Percentiles rank a stretch among this genome's conserved stretches.
These are phyloP conservation scores for Pseudomugil gertrudae DNA, from an alignment of 2,797 vertebrate species.

Conservation along the genomic window DNA sequence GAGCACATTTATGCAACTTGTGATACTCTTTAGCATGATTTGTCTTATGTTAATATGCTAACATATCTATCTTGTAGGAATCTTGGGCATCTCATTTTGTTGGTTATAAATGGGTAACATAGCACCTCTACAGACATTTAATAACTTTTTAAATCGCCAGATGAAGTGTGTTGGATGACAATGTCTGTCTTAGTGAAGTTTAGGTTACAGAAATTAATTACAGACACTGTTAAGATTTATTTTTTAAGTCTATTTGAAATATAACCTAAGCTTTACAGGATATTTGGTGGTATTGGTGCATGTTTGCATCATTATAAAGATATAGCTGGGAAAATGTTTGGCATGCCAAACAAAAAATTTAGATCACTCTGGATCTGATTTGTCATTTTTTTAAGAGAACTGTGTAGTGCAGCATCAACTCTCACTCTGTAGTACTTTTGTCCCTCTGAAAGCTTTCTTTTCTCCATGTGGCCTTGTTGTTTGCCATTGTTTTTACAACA, in stretches of 20 bases:
- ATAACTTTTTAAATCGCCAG: neutral
- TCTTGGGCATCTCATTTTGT: neutral
- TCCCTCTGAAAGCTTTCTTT: neutral
- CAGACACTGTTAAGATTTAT: neutral
- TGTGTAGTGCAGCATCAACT: slow-evolving; percentile 1
- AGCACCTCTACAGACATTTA: neutral
- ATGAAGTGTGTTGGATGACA: neutral
- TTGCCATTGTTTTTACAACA: slow-evolving; percentile 2
- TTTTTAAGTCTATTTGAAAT: neutral
- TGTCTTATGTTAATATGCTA: too few relatives aligned
- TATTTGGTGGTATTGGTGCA: neutral
- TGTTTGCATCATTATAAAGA: slow-evolving; percentile 10
- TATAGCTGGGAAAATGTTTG: neutral
- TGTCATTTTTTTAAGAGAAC: neutral
- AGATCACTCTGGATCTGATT: slow-evolving; percentile 4
- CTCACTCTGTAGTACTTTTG: neutral
- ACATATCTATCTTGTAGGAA: too few relatives aligned
- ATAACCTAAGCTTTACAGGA: neutral
- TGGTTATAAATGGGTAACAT: neutral
- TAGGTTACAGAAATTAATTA: neutral
- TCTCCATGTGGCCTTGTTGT: slow-evolving; percentile 4
- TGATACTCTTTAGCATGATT: neutral
- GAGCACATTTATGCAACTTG: neutral
- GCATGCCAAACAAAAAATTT: neutral
- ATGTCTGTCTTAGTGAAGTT: too few relatives aligned